These are phyloP conservation scores for Poeciliopsis gracilis DNA, from an alignment of 2,797 vertebrate genomes.

Conservation along the genomic window DNA sequence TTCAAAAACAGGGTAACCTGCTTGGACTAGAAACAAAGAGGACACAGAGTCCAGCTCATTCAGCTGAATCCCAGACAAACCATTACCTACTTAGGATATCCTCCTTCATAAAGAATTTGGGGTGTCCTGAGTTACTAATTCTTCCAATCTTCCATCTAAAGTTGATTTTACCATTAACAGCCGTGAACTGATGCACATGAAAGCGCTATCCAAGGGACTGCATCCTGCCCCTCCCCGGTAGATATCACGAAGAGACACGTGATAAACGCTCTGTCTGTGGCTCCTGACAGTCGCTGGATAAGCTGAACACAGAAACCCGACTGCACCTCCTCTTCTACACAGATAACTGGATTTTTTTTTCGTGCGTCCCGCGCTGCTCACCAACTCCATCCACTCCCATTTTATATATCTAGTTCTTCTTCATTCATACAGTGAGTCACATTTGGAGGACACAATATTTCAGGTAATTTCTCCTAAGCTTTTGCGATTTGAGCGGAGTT, in stretches of 20 bases:
- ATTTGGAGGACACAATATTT: constrained; percentile 55
- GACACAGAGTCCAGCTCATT: background rate
- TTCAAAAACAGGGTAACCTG: background rate
- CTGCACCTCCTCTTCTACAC: constrained; percentile 70
- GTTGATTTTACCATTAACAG: constrained; percentile 47
- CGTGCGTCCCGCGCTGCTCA: constrained; percentile 30
- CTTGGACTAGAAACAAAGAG: background rate
- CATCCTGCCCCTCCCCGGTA: constrained; percentile 79
- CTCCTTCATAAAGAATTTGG: background rate
- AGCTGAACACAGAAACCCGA: constrained; percentile 77
- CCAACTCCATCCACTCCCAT: constrained; percentile 18
- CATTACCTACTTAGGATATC: background rate
- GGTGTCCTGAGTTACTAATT: constrained; percentile 25
- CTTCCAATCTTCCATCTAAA: constrained; percentile 45
- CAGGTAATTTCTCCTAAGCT: constrained; percentile 66
- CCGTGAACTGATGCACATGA: constrained; percentile 49
- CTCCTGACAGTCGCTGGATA: constrained; percentile 82
- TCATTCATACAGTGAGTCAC: constrained; percentile 29
- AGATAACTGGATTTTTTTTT: constrained; percentile 68
- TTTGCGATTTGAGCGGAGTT: constrained; percentile 46
- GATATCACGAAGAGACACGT: constrained; percentile 78
- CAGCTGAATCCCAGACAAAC: background rate
- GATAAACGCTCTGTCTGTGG: constrained; percentile 75
- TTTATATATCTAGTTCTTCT: constrained; percentile 1
- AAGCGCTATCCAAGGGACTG: constrained; percentile 76